Percentiles rank a stretch among this genome's conserved stretches.
phyloP scores from a whole-genome alignment of 2,797 vertebrate species.

The Sarcoramphus papa region DNA sequence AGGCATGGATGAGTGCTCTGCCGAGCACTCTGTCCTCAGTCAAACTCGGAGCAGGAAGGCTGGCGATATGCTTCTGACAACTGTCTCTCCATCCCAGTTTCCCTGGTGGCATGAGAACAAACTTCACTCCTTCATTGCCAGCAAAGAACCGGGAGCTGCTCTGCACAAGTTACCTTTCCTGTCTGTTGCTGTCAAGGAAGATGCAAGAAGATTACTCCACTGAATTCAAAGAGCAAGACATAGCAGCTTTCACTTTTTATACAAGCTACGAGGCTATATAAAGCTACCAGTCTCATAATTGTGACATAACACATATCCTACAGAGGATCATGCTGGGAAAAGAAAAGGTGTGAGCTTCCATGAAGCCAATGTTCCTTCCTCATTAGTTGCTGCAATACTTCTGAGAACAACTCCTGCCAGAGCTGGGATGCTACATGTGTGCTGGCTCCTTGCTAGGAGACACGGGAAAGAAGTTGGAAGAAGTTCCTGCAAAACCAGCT shows the following conservation, averaged over 20 bases:
- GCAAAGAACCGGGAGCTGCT: neutral
- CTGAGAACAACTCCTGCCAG: neutral
- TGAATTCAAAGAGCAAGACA: neutral
- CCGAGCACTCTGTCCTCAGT: neutral
- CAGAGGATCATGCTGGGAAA: constrained; percentile 21
- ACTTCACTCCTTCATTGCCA: neutral
- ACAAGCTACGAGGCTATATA: neutral
- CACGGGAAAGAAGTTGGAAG: neutral
- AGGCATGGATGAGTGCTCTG: neutral
- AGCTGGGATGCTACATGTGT: neutral
- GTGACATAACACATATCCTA: neutral
- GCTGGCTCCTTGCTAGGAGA: neutral
- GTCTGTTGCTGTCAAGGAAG: neutral
- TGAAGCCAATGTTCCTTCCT: neutral
- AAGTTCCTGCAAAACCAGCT: neutral
- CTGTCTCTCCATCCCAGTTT: neutral
- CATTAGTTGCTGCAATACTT: neutral
- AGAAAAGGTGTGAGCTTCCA: constrained; percentile 15
- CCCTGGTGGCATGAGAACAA: neutral
- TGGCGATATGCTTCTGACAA: neutral
- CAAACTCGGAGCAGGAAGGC: neutral
- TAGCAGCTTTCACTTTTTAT: neutral
- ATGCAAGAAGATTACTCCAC: neutral
- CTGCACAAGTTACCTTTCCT: neutral
- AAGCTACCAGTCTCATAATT: neutral